A percentile compares a stretch with the other conserved stretches of the same genome.
Evolutionary conservation across 2,113 vertebrate species (phyloP).

Genomic region (Quiscalus mexicanus): DNA sequence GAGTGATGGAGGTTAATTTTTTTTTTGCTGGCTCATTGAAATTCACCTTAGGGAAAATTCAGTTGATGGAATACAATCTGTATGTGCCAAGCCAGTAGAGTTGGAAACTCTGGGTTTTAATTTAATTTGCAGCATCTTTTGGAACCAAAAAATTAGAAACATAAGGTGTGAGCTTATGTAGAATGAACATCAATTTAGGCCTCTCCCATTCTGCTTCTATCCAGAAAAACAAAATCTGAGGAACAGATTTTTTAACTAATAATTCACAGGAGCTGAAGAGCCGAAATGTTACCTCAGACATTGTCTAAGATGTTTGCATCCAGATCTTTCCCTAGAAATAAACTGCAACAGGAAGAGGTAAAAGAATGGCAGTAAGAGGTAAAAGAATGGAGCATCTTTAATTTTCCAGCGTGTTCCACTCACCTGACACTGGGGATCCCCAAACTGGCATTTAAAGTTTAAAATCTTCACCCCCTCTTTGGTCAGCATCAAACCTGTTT

Average conservation of each 20-base stretch:
- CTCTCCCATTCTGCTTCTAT: background rate
- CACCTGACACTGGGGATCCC: constrained; percentile 90
- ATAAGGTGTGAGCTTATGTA: background rate
- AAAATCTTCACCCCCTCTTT: constrained; percentile 82
- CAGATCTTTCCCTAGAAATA: background rate
- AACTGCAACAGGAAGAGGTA: background rate
- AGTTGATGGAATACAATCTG: background rate
- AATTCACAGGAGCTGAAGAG: background rate
- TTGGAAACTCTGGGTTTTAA: background rate
- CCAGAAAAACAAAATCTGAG: background rate
- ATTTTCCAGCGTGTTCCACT: background rate
- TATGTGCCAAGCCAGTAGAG: background rate
- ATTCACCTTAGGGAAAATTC: background rate
- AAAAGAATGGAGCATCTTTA: background rate
- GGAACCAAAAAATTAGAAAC: background rate
- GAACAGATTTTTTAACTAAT: background rate
- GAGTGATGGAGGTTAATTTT: background rate
- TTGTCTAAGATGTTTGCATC: background rate
- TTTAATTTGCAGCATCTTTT: background rate
- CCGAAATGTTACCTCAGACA: background rate
- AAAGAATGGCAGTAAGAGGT: background rate
- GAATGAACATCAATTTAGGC: background rate
- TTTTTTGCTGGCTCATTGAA: background rate
- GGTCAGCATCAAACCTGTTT: constrained; percentile 88
- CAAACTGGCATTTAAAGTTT: constrained; percentile 88